A percentile compares a stretch with the other conserved stretches of the same genome.
Evolutionary conservation across 2,888 invertebrate genomes (phyloP).

Genomic region (Pseudococcus jackbeardsleyi): DNA sequence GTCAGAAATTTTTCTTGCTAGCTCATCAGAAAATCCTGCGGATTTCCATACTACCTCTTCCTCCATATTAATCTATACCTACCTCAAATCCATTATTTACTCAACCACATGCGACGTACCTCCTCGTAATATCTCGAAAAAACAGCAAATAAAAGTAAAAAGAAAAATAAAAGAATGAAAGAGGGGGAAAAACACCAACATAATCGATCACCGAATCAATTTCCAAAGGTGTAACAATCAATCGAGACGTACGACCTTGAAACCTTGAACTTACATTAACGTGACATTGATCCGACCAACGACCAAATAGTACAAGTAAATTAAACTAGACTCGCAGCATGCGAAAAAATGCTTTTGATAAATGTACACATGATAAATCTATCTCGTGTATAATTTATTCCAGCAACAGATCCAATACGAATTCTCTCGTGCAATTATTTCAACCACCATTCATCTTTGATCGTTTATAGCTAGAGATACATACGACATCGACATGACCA

Average conservation of each 20-base stretch:
- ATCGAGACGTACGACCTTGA: conserved; percentile 37
- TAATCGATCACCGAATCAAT: conserved; percentile 12
- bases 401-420: not conserved
- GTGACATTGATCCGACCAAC: conserved; percentile 41
- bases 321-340: conserved; percentile 45
- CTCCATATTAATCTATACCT: not conserved
- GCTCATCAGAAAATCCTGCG: too few relatives aligned
- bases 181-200: not conserved
- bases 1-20: too few relatives aligned
- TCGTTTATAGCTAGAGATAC: not conserved
- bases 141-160: not conserved
- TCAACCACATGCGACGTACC: not conserved
- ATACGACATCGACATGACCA: not conserved
- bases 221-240: conserved; percentile 36
- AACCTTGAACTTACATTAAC: conserved; percentile 44
- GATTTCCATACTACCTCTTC: too few relatives aligned
- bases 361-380: conserved; percentile 27
- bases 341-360: conserved; percentile 49
- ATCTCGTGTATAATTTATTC: not conserved
- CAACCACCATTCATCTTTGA: not conserved
- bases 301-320: conserved; percentile 34
- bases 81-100: not conserved
- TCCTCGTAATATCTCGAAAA: not conserved
- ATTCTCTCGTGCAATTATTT: not conserved
- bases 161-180: not conserved